Percentiles rank a stretch among this genome's conserved stretches.
Evolutionary conservation across 2,888 invertebrate species (phyloP).

Genomic region (Nesidiocoris tenuis): DNA sequence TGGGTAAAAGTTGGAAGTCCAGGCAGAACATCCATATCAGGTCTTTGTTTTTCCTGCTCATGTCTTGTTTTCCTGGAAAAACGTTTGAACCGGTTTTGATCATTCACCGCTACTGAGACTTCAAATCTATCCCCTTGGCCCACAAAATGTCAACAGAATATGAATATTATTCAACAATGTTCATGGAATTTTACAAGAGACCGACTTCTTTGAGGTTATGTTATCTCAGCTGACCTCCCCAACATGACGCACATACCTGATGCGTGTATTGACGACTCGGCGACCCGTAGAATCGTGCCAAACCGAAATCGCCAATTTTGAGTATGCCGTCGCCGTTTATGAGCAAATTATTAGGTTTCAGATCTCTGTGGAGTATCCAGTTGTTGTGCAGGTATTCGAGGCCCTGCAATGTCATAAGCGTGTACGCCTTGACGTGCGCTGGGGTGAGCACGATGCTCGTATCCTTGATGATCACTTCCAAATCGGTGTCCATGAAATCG

Average conservation of each 20-base stretch:
- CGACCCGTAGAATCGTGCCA: slow-evolving; percentile 96
- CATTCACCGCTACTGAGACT: too few relatives aligned
- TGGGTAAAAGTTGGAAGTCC: too few relatives aligned
- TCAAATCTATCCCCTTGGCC: too few relatives aligned
- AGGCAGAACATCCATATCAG: not conserved
- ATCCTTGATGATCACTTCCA: slow-evolving; percentile 93
- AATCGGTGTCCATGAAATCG: slow-evolving; percentile 99
- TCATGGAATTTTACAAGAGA: too few relatives aligned
- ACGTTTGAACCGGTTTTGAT: too few relatives aligned
- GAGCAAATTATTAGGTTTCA: slow-evolving; percentile 98
- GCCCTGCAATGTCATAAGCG: slow-evolving; percentile 91
- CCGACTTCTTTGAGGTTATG: too few relatives aligned
- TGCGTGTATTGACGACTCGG: slow-evolving; percentile 95
- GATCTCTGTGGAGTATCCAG: slow-evolving; percentile 96
- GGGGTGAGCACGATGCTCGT: slow-evolving; percentile 82
- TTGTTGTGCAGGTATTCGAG: slow-evolving; percentile 91
- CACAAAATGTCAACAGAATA: too few relatives aligned
- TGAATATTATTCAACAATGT: too few relatives aligned
- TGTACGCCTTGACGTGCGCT: slow-evolving; percentile 92
- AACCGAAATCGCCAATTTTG: slow-evolving; percentile 98
- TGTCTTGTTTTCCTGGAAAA: slow-evolving; percentile 62
- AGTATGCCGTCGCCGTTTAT: slow-evolving; percentile 88
- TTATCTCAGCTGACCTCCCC: too few relatives aligned
- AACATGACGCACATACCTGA: slow-evolving; percentile 83
- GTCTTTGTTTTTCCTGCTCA: not conserved